Evolutionary conservation across 92 coral and sea anemone genomes (phyloP).

Genomic region (Galaxea fascicularis): DNA sequence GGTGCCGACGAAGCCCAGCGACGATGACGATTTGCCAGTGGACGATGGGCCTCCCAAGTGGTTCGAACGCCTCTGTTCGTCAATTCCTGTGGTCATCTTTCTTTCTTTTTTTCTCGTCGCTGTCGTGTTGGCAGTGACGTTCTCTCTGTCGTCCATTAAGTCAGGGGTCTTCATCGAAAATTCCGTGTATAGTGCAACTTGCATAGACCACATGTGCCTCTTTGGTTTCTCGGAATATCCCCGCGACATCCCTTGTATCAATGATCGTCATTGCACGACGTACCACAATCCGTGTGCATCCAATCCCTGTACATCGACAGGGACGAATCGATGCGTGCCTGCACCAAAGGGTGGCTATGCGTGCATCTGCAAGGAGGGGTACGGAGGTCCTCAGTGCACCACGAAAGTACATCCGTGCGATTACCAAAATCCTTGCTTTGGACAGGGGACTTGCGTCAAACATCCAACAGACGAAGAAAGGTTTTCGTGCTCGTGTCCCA

Average conservation of each 20-base stretch:
- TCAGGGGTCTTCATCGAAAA: not conserved
- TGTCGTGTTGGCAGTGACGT: not conserved
- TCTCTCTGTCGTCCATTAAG: not conserved
- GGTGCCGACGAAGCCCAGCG: not conserved
- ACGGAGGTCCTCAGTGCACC: not conserved
- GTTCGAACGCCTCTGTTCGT: not conserved
- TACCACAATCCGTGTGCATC: slow-evolving; percentile 14
- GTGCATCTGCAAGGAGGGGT: not conserved
- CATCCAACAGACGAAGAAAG: not conserved
- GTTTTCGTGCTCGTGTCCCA: not conserved
- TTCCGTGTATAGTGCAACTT: not conserved
- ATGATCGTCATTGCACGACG: not conserved
- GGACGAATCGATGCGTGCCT: not conserved
- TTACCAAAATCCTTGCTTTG: slow-evolving; percentile 16
- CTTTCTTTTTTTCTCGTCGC: not conserved
- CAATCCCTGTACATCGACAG: slow-evolving; percentile 7
- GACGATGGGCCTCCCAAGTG: slow-evolving; percentile 16
- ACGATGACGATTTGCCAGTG: too few relatives aligned
- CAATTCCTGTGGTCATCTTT: not conserved
- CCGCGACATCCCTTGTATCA: slow-evolving; percentile 6
- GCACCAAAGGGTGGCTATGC: slow-evolving; percentile 11
- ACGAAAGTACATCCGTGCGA: slow-evolving; percentile 7
- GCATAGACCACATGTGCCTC: slow-evolving; percentile 7
- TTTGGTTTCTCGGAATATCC: slow-evolving; percentile 31
- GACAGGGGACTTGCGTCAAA: not conserved